Evolutionary conservation across 2,888 invertebrate genomes (phyloP), one percentile per base, ranked within the genome.

Genomic region (Fissipunctia ypsillon): DNA sequence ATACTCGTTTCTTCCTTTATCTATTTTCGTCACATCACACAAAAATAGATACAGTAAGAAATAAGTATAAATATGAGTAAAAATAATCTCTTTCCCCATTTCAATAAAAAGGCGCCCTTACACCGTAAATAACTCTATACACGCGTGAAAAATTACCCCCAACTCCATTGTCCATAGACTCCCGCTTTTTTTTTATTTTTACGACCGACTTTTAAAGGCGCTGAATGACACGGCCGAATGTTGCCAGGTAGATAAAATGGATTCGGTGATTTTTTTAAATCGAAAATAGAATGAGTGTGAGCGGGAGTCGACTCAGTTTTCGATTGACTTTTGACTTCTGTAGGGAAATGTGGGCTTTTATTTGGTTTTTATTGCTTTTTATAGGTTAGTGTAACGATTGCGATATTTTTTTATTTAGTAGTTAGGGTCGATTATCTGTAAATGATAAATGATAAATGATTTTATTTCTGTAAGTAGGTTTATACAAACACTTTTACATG

Each of bases 101-200:
- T 38, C 81, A 65, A 50, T 71, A 52, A 66, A 69, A 71, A 84
- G 50, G 64, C 66, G 4, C 16, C 84, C 67, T 81, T 73, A 80
- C 56, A 54, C 9, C 41, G 70, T 56, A 75, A 79, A 80, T 85
- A 83, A 81, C 81, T 79, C 80, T 80, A 85, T 83, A 87, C 87
- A 85, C 81, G 86, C 81, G 87, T 87, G 87, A 88, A 87, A 87
- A 87, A 87, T 87, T 84, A 85, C 87, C 78, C 73, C 76, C 77
- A 76, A 75, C 83, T 79, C 87, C 52, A 88, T 87, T 87, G 87
- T 87, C 82, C 84, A 70, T 80, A 48, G 82, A 73, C 73, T 69
- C 69, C 76, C 59, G 67, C 78, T 88, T 87, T 88, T 79, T 88
- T 87, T 88, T 84, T 83, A 76, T 85, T 87, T 86, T 87, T 87